A percentile compares a stretch with the other conserved stretches of the same genome.
Conservation (phyloP, 2,797 vertebrate species). For the Peromyscus eremicus region DNA sequence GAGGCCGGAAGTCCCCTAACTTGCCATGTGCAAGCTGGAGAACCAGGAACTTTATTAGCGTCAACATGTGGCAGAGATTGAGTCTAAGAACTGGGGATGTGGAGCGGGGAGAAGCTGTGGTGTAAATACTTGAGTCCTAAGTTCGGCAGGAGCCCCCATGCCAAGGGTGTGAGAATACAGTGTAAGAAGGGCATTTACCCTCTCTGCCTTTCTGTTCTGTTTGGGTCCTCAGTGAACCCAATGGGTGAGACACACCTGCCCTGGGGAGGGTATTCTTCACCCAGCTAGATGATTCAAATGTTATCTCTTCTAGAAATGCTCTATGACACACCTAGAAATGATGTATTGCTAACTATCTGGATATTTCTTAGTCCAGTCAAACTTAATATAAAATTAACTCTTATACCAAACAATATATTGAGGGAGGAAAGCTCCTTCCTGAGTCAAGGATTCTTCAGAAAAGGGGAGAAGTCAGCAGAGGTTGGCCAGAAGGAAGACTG, state of each 20-base stretch:
- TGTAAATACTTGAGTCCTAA: neutral
- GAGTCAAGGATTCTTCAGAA: neutral
- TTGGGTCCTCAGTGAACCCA: neutral
- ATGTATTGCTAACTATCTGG: too few relatives aligned
- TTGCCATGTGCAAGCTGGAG: neutral
- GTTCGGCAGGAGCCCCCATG: neutral
- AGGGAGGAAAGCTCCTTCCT: too few relatives aligned
- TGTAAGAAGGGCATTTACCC: neutral
- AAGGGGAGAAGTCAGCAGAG: neutral
- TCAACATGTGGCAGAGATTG: neutral
- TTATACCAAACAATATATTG: accelerated
- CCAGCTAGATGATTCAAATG: neutral
- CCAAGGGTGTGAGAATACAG: neutral
- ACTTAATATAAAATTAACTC: neutral
- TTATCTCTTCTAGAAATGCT: neutral
- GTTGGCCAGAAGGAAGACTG: too few relatives aligned
- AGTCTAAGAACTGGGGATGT: neutral
- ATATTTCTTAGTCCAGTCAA: neutral
- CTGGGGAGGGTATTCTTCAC: neutral
- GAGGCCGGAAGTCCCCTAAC: neutral
- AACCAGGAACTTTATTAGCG: too few relatives aligned
- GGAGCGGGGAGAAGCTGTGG: accelerated
- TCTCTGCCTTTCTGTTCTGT: neutral
- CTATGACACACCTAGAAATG: neutral
- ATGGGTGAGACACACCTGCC: neutral